phyloP scores from a whole-genome alignment of 2,797 vertebrate genomes.

The Yasuhikotakia modesta region DNA sequence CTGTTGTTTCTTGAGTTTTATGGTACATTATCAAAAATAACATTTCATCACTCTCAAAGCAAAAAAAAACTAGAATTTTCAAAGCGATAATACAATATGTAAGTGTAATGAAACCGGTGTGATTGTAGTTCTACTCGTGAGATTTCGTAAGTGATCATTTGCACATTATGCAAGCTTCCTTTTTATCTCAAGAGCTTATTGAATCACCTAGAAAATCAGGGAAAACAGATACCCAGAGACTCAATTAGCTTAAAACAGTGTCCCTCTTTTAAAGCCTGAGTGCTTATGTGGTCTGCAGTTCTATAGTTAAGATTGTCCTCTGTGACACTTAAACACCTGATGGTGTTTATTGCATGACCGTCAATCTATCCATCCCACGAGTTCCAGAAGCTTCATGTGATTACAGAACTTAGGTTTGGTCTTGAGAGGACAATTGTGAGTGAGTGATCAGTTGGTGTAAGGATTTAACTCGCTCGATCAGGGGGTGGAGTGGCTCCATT shows the following conservation, averaged over 20 bases:
- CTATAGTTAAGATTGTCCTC: not conserved
- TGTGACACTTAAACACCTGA: constrained; percentile 13
- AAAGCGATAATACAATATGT: not conserved
- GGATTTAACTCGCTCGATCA: constrained; percentile 30
- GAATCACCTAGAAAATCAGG: not conserved
- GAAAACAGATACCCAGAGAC: not conserved
- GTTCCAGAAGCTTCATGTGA: constrained; percentile 4
- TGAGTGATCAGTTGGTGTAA: not conserved
- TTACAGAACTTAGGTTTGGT: constrained; percentile 32
- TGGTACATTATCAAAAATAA: not conserved
- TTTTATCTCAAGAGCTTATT: constrained; percentile 24
- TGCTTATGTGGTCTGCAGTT: not conserved
- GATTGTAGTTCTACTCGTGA: not conserved
- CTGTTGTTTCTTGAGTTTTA: constrained; percentile 5
- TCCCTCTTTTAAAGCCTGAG: not conserved
- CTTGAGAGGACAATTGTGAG: constrained; percentile 12
- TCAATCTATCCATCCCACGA: constrained; percentile 1
- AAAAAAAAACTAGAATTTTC: not conserved
- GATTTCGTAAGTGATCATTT: constrained; percentile 2
- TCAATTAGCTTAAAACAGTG: not conserved
- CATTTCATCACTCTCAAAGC: not conserved
- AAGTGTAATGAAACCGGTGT: not conserved
- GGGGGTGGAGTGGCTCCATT: constrained; percentile 19
- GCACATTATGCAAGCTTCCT: constrained; percentile 1
- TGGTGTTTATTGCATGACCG: not conserved